These are phyloP conservation scores for Pyrrhia umbra DNA, from an alignment of 2,888 invertebrate genomes.

Conservation along the genomic window DNA sequence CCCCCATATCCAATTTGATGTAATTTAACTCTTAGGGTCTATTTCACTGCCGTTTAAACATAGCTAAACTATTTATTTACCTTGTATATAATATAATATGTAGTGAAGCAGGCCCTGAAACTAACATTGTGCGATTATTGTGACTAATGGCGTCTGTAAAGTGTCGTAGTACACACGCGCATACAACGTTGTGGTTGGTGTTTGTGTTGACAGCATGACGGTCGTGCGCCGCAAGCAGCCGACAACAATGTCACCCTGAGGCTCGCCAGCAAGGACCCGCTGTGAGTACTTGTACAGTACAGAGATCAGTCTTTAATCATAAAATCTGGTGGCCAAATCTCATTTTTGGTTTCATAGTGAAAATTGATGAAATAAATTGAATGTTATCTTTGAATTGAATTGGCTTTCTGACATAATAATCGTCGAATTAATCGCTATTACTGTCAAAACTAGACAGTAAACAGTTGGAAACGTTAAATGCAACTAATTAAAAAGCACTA, in stretches of 20 bases:
- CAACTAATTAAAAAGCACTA: too few species aligned
- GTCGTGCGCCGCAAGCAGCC: conserved; percentile 63
- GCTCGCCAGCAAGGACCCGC: conserved; percentile 60
- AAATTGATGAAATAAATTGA: not conserved
- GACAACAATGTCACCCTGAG: conserved; percentile 72
- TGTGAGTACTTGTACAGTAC: conserved; percentile 72
- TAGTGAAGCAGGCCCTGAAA: conserved; percentile 30
- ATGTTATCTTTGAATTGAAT: too few species aligned
- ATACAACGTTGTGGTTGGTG: conserved; percentile 73
- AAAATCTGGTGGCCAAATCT: not conserved
- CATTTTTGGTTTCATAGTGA: not conserved
- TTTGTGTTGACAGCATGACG: conserved; percentile 87
- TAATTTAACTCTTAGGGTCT: conserved; percentile 39
- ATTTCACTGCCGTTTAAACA: conserved; percentile 24
- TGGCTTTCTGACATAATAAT: too few species aligned
- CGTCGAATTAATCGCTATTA: not conserved
- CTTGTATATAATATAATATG: not conserved
- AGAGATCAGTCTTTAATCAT: not conserved
- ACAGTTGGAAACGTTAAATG: not conserved
- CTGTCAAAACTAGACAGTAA: not conserved
- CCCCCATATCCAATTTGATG: conserved; percentile 49
- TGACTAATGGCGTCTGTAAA: conserved; percentile 61
- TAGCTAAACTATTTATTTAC: not conserved
- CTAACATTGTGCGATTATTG: conserved; percentile 54
- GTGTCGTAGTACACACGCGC: conserved; percentile 64